Conservation (phyloP, 2,113 vertebrate genomes). For the Apodemus speciosus region DNA sequence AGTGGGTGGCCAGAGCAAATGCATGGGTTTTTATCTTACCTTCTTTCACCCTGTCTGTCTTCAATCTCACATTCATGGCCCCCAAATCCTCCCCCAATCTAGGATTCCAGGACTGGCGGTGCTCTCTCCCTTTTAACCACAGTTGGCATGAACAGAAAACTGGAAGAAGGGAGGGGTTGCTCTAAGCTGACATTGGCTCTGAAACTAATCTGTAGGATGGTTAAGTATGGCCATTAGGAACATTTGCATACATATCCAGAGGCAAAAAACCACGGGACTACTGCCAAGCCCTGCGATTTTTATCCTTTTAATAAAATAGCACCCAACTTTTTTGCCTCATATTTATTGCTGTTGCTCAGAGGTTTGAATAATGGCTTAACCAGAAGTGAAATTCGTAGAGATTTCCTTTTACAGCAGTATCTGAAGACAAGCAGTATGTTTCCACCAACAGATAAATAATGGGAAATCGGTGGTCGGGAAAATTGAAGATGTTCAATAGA, state of each 20-base stretch:
- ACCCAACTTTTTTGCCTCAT: neutral
- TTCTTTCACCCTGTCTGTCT: neutral
- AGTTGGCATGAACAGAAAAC: neutral
- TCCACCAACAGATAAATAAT: neutral
- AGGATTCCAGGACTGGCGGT: neutral
- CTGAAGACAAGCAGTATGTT: neutral
- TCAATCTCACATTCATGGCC: neutral
- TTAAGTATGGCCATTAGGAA: neutral
- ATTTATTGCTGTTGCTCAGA: slow-evolving; percentile 20
- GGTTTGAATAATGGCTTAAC: neutral
- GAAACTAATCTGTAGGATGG: neutral
- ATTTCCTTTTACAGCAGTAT: neutral
- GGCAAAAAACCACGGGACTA: neutral
- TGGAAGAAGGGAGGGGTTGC: neutral
- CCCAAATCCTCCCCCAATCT: neutral
- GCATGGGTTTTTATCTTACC: too few species aligned
- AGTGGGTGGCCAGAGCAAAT: neutral
- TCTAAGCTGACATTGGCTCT: neutral
- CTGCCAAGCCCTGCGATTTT: neutral
- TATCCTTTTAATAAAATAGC: neutral
- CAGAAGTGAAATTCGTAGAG: slow-evolving; percentile 3
- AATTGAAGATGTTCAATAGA: neutral
- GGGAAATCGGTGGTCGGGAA: neutral
- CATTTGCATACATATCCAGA: neutral
- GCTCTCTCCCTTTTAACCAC: neutral